Base-by-base conservation (phyloP, 2,797 vertebrate genomes). In the Pseudomugil tenellus region DNA sequence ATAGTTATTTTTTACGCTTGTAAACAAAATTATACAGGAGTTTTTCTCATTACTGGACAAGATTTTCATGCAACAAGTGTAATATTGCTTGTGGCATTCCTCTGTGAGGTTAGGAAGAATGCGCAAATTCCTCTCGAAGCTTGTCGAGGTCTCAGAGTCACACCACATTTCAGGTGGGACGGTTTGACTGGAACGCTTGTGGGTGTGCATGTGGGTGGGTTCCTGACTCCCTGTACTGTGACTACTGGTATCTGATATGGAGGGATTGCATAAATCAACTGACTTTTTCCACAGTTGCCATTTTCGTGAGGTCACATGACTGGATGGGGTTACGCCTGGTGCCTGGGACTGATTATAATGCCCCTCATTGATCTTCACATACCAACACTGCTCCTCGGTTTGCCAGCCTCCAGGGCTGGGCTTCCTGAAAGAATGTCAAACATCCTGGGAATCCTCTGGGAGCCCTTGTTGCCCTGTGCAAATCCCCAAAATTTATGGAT, bases 311-410 rank as follows among this genome's bases (percentile, higher is more conserved):
- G 76, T 87, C 90, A 89, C 81, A 58, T 79, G 86, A 81, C 65
- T 53, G 49, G 63, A 67, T 14, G 25, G 80, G 70, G 80, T 80
- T 79, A 78, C 74, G 43, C 67, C 66, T 56, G 19, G 91, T 89
- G 92, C 90, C 90, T 81, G 81, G 89, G 84, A 87, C 88, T 11
- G 72, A 81, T 74, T 70, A 94, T 91, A 94, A 94, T 85, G 87
- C 77, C 76, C 67, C 55, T 74, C 86, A 93, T 94, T 94, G 89
- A 95, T 87, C 64, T 79, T 48, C 49, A 71, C 61, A 66, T 53
- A 51, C 72, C 32, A 61, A 67, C 54, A 58, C 71, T 65, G 76
- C 39, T 72, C 60, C 74, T 77, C 53, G 31, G 28, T 58, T 74
- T 71, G 77, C 76, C 74, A 64, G 62, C 74, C 63, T 74, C 56